Evolutionary conservation across 2,888 invertebrate genomes (phyloP).

Genomic region (Escarpia spicata): DNA sequence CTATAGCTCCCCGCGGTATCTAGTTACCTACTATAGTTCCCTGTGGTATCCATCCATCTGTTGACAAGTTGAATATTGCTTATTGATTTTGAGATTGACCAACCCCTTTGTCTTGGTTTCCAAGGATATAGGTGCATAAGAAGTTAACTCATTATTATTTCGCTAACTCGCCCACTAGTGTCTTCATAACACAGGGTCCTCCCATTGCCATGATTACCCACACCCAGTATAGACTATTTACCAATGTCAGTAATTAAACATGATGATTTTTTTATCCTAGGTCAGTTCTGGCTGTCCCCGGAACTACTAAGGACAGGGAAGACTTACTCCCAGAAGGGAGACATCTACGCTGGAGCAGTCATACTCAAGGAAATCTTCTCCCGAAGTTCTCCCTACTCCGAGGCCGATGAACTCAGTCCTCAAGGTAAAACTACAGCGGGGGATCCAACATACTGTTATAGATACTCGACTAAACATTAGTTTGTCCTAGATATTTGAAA

Average conservation of each 20-base stretch:
- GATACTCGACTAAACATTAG: not conserved
- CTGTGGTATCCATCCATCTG: too few species aligned
- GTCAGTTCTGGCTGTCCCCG: slow-evolving; percentile 57
- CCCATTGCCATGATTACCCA: not conserved
- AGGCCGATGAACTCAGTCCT: slow-evolving; percentile 34
- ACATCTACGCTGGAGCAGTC: slow-evolving; percentile 55
- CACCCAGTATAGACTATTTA: too few species aligned
- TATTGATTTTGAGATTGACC: too few species aligned
- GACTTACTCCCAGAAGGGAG: slow-evolving; percentile 43
- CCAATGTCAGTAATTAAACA: too few species aligned
- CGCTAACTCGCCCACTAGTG: too few species aligned
- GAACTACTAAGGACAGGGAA: slow-evolving; percentile 49
- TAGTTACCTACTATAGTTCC: too few species aligned
- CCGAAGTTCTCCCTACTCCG: slow-evolving; percentile 51
- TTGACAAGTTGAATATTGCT: too few species aligned
- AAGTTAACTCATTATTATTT: too few species aligned
- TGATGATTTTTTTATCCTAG: slow-evolving; percentile 35
- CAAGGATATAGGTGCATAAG: too few species aligned
- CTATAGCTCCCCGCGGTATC: too few species aligned
- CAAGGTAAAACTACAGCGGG: not conserved
- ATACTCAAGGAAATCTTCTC: slow-evolving; percentile 57
- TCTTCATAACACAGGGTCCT: too few species aligned
- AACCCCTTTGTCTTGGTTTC: too few species aligned
- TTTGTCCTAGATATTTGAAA: not conserved
- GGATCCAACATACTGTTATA: not conserved